Conservation (phyloP, 2,888 invertebrate species). For the Gnatocerus cornutus region DNA sequence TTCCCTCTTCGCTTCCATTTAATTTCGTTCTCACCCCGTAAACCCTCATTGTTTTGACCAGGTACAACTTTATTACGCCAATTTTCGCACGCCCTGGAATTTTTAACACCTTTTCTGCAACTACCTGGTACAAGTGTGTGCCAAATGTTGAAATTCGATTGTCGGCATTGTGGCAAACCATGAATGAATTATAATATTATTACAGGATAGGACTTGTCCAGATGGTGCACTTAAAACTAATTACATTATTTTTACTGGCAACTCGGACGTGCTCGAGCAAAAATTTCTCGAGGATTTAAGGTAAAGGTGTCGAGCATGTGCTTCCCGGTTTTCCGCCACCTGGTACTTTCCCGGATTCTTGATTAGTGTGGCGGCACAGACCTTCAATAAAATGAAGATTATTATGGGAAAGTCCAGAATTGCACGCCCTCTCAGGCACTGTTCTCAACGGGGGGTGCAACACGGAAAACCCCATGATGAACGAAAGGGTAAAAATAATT, state of each 20-base stretch:
- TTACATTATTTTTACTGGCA: constrained; percentile 26
- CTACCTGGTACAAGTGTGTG: constrained; percentile 26
- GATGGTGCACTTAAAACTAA: constrained; percentile 24
- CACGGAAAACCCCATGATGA: neutral
- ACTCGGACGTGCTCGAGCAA: constrained; percentile 23
- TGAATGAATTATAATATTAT: constrained; percentile 28
- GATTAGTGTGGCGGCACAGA: neutral
- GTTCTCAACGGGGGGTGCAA: neutral
- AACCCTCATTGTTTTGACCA: constrained; percentile 24
- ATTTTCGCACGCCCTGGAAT: constrained; percentile 23
- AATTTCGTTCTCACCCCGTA: too few species aligned
- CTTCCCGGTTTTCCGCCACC: constrained; percentile 11
- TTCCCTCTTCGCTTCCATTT: too few species aligned
- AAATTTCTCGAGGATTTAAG: constrained; percentile 16
- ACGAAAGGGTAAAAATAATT: neutral
- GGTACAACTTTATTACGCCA: constrained; percentile 20
- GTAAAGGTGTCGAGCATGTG: constrained; percentile 32
- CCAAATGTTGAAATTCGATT: constrained; percentile 31
- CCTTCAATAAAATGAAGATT: constrained; percentile 4
- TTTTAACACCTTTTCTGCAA: neutral
- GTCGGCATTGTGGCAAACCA: constrained; percentile 20
- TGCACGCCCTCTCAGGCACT: neutral
- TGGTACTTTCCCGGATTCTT: neutral
- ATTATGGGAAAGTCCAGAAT: constrained; percentile 11
- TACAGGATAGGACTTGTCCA: constrained; percentile 27